Conservation (phyloP, 2,797 vertebrate species). For the Gobionotothen gibberifrons region DNA sequence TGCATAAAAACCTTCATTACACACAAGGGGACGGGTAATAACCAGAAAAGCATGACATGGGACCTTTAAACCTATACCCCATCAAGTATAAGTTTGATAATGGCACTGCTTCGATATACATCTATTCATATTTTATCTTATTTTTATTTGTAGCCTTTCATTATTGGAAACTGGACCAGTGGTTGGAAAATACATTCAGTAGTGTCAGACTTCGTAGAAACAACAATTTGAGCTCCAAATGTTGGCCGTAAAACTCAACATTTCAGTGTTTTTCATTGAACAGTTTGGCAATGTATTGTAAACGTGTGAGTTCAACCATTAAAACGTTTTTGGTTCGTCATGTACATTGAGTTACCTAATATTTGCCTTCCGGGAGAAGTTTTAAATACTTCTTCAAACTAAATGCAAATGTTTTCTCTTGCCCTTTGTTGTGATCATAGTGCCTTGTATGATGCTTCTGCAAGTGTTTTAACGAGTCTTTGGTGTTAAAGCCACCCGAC, state of each 20-base stretch:
- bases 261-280: not conserved
- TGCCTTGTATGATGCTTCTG: constrained; percentile 10
- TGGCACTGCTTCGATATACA: not conserved
- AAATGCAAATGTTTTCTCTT: constrained; percentile 11
- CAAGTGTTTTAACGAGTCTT: constrained; percentile 20
- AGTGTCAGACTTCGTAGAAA: not conserved
- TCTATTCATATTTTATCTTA: not conserved
- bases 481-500: constrained; percentile 34
- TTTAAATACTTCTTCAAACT: constrained; percentile 5
- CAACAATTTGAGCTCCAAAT: not conserved
- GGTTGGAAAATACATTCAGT: not conserved
- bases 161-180: not conserved
- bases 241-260: not conserved
- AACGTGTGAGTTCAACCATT: too few relatives aligned
- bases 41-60: too few relatives aligned
- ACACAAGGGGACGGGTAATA: too few relatives aligned
- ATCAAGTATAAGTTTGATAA: not conserved
- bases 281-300: not conserved
- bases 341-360: not conserved
- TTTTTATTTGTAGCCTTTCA: too few relatives aligned
- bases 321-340: too few relatives aligned
- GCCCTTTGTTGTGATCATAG: constrained; percentile 30
- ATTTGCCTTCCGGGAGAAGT: not conserved
- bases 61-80: not conserved
- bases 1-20: too few relatives aligned